Conservation (phyloP, 2,113 vertebrate species). For the Malurus melanocephalus region DNA sequence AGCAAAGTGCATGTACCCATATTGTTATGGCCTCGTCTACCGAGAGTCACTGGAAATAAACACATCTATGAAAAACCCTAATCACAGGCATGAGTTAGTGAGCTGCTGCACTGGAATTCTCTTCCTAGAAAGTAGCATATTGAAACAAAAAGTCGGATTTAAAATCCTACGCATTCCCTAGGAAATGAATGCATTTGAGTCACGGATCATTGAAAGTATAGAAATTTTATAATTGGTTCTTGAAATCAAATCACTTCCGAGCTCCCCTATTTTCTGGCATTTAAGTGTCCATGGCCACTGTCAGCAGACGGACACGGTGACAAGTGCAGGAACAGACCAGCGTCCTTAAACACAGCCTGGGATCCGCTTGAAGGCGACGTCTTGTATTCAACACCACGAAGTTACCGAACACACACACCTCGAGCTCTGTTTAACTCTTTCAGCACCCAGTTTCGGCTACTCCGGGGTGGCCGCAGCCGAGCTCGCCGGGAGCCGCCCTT, state of each 20-base stretch:
- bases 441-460: accelerated
- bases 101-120: neutral
- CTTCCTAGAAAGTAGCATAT: accelerated
- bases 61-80: neutral
- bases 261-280: neutral
- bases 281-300: accelerated
- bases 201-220: accelerated
- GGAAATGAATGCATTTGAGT: accelerated
- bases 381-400: neutral
- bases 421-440: accelerated
- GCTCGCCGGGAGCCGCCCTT: neutral
- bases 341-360: accelerated
- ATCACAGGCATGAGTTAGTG: too few species aligned
- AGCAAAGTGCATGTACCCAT: accelerated
- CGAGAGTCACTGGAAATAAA: accelerated
- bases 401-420: accelerated
- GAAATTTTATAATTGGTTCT: neutral
- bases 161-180: neutral
- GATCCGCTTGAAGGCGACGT: neutral
- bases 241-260: neutral
- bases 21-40: accelerated
- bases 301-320: neutral
- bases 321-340: accelerated
- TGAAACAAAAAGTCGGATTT: neutral
- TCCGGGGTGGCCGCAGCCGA: neutral